Evolutionary conservation across 2,113 vertebrate species (phyloP).

Genomic region (Urocolius indicus): DNA sequence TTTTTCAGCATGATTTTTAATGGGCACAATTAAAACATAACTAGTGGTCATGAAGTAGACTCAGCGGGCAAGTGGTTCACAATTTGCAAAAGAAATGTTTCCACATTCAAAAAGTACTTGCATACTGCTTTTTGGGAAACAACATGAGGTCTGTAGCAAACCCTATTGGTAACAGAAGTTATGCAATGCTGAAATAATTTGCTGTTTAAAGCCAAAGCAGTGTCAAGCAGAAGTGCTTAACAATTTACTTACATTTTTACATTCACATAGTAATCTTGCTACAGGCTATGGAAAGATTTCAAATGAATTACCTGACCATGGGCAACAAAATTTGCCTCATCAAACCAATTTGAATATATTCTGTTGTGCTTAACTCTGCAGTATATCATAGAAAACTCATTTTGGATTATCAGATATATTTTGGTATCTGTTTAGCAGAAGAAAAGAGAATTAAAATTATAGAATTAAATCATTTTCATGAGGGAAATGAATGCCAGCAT

Average conservation of each 20-base stretch:
- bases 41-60: slow-evolving; percentile 94
- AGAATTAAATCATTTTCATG: slow-evolving; percentile 62
- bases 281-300: slow-evolving; percentile 84
- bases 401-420: slow-evolving; percentile 68
- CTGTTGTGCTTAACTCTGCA: slow-evolving; percentile 79
- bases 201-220: slow-evolving; percentile 77
- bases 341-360: slow-evolving; percentile 73
- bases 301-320: slow-evolving; percentile 80
- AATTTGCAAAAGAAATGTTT: slow-evolving; percentile 83
- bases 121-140: slow-evolving; percentile 72
- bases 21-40: slow-evolving; percentile 94
- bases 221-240: slow-evolving; percentile 76
- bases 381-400: slow-evolving; percentile 82
- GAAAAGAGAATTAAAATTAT: slow-evolving; percentile 68
- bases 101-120: slow-evolving; percentile 73
- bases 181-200: slow-evolving; percentile 87
- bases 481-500: slow-evolving; percentile 67
- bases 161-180: slow-evolving; percentile 66
- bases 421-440: slow-evolving; percentile 62
- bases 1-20: slow-evolving; percentile 99
- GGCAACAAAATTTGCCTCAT: slow-evolving; percentile 77
- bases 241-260: slow-evolving; percentile 78
- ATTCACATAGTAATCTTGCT: slow-evolving; percentile 84
- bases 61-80: slow-evolving; percentile 98
- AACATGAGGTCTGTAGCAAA: slow-evolving; percentile 80